Conservation (phyloP, 2,888 invertebrate genomes). For the Lordiphosa andalusiaca region DNA sequence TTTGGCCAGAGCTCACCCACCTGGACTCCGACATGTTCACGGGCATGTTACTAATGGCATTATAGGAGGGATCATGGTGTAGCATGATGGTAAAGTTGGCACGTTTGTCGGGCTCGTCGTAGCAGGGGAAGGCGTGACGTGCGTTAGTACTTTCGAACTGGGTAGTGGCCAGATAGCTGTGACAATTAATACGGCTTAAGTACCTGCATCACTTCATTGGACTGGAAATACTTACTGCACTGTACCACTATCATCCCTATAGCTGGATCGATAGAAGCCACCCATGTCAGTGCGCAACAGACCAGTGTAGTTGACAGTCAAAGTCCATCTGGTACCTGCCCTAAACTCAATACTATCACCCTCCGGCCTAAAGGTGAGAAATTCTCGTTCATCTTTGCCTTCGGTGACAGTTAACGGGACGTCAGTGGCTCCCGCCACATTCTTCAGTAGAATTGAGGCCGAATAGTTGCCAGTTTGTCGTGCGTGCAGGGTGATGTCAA, state of each 20-base stretch:
- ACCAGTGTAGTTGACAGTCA: conserved; percentile 83
- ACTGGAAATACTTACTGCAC: conserved; percentile 54
- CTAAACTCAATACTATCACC: conserved; percentile 7
- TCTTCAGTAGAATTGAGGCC: conserved; percentile 47
- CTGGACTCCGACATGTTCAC: conserved; percentile 32
- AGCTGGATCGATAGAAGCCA: conserved; percentile 84
- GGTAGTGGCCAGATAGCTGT: conserved; percentile 82
- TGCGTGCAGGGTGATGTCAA: conserved; percentile 63
- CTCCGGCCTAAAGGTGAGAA: conserved; percentile 53
- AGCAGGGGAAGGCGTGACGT: conserved; percentile 87
- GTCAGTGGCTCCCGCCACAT: neutral
- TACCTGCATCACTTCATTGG: no score
- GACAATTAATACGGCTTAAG: neutral
- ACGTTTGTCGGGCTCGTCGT: conserved; percentile 86
- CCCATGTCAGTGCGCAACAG: conserved; percentile 83
- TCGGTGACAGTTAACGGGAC: conserved; percentile 18
- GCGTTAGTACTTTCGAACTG: conserved; percentile 86
- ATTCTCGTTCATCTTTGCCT: conserved; percentile 53
- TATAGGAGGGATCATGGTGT: conserved; percentile 61
- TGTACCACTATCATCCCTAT: conserved; percentile 61
- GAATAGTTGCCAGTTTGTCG: conserved; percentile 43
- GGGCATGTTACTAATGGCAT: conserved; percentile 81
- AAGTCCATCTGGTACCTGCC: conserved; percentile 79
- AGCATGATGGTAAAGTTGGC: conserved; percentile 82
- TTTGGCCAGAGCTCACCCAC: conserved; percentile 27